Conservation (phyloP, 2,113 vertebrate species). For the Alectura lathami region DNA sequence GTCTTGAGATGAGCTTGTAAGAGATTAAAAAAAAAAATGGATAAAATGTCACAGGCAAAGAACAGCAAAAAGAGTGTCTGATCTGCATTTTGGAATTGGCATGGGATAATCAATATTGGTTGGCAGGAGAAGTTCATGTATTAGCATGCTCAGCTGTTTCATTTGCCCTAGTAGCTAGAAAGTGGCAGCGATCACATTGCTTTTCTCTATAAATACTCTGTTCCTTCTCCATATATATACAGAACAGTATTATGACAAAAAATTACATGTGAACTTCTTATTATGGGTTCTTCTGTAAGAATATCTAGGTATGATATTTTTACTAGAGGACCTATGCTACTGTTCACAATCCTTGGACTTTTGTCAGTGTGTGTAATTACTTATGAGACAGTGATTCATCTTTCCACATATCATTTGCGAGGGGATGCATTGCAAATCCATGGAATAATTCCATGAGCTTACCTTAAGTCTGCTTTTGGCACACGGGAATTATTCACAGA, state of each 20-base stretch:
- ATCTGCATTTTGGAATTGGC: conserved; percentile 32
- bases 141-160: neutral
- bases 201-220: neutral
- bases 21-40: conserved; percentile 63
- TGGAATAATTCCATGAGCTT: neutral
- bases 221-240: neutral
- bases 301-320: neutral
- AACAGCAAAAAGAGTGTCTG: neutral
- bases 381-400: neutral
- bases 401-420: neutral
- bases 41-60: conserved; percentile 51
- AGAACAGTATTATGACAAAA: neutral
- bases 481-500: neutral
- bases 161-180: neutral
- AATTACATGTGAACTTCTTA: rapidly evolving
- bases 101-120: neutral
- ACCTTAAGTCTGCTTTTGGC: neutral
- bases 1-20: conserved; percentile 64
- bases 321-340: neutral
- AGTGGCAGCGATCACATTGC: neutral
- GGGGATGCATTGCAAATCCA: neutral
- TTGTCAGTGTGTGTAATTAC: neutral
- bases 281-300: neutral
- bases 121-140: neutral
- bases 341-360: neutral